phyloP scores from a whole-genome alignment of 2,113 vertebrate species.

The Zosterops japonicus region DNA sequence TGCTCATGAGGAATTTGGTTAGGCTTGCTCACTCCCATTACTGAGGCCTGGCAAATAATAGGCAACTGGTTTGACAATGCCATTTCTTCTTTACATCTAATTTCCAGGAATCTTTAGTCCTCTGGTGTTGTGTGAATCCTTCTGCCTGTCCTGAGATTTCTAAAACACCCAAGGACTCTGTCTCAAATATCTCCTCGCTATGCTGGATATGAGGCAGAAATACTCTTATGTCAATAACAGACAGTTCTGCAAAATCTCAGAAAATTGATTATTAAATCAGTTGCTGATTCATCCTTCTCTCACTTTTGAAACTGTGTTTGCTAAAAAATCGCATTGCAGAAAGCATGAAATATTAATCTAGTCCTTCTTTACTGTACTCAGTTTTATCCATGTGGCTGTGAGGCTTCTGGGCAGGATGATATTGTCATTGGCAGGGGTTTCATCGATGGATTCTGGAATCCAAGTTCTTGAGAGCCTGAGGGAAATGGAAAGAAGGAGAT shows the following conservation, averaged over 20 bases:
- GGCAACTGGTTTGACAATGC: not conserved
- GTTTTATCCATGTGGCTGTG: not conserved
- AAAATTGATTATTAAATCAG: not conserved
- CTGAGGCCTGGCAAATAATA: not conserved
- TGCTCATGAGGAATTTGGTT: not conserved
- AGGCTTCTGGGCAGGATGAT: not conserved
- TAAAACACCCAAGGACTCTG: not conserved
- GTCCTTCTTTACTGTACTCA: not conserved
- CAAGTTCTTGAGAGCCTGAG: not conserved
- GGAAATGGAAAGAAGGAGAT: not conserved
- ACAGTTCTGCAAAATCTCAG: not conserved
- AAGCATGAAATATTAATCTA: constrained; percentile 33
- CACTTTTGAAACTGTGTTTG: not conserved
- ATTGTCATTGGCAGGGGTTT: not conserved
- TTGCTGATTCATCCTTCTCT: constrained; percentile 12
- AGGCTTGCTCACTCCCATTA: not conserved
- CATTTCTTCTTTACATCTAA: not conserved
- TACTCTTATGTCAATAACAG: not conserved
- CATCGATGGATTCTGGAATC: not conserved
- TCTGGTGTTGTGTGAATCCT: not conserved
- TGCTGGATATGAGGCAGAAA: not conserved
- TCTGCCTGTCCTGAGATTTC: not conserved
- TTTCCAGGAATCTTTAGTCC: not conserved
- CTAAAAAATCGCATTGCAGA: not conserved
- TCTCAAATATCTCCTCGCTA: not conserved